Conservation (phyloP, 2,113 vertebrate genomes). For the Phylloscopus whistleri region DNA sequence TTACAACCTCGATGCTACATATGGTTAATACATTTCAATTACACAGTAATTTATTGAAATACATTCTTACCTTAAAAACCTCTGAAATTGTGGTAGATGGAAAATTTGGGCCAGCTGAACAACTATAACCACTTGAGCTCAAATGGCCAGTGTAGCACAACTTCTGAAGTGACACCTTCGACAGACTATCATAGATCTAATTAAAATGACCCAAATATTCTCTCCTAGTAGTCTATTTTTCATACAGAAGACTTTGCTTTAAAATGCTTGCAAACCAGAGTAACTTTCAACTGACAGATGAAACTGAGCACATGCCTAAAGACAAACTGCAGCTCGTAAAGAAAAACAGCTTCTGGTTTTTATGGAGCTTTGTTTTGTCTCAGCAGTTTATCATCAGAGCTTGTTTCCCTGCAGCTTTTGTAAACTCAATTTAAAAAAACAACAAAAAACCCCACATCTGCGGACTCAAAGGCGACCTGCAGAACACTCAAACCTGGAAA, state of each 20-base stretch:
- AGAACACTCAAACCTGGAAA: neutral
- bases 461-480: neutral
- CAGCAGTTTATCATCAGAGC: neutral
- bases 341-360: neutral
- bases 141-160: neutral
- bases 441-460: neutral
- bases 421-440: neutral
- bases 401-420: neutral
- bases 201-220: neutral
- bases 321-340: neutral
- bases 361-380: neutral
- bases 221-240: neutral
- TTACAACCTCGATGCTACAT: neutral
- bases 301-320: neutral
- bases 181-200: neutral
- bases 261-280: neutral
- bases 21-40: neutral
- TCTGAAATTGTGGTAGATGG: neutral
- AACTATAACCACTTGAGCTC: neutral
- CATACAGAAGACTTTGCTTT: neutral
- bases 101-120: neutral
- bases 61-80: neutral
- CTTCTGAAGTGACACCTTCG: neutral
- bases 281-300: neutral
- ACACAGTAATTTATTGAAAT: neutral